Conservation (phyloP, 2,888 invertebrate genomes). For the Aleiodes leptofemur region DNA sequence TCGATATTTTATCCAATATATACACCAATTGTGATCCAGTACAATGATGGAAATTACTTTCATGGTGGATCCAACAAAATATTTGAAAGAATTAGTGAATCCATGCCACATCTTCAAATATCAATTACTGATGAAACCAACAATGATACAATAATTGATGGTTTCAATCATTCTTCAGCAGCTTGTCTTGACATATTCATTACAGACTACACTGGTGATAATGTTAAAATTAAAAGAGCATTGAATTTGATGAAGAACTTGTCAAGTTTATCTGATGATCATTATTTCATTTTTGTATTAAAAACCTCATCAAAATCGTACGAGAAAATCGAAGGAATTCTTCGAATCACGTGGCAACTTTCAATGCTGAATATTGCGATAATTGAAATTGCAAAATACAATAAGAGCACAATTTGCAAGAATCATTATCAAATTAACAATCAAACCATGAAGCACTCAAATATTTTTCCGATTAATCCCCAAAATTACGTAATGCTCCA, state of each 20-base stretch:
- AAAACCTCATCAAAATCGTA: neutral
- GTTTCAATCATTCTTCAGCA: neutral
- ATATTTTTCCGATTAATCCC: neutral
- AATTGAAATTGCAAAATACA: neutral
- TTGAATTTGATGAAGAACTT: neutral
- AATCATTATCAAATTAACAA: too few species aligned
- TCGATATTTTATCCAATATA: too few species aligned
- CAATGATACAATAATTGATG: too few species aligned
- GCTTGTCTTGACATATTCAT: neutral
- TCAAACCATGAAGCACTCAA: too few species aligned
- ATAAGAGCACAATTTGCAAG: neutral
- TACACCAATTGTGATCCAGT: too few species aligned
- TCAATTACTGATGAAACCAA: too few species aligned
- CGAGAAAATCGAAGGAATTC: neutral
- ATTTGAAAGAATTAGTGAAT: neutral
- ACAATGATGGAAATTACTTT: neutral
- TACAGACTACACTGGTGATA: neutral
- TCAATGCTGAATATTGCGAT: slow-evolving; percentile 1
- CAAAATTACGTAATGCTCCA: slow-evolving; percentile 40
- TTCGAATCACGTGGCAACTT: neutral
- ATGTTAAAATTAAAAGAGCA: neutral
- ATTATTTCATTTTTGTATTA: slow-evolving; percentile 10
- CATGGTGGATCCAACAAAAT: neutral
- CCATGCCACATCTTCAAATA: too few species aligned
- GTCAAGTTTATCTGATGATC: neutral